Conservation (phyloP, 2,113 vertebrate genomes). For the Oophaga pumilio region DNA sequence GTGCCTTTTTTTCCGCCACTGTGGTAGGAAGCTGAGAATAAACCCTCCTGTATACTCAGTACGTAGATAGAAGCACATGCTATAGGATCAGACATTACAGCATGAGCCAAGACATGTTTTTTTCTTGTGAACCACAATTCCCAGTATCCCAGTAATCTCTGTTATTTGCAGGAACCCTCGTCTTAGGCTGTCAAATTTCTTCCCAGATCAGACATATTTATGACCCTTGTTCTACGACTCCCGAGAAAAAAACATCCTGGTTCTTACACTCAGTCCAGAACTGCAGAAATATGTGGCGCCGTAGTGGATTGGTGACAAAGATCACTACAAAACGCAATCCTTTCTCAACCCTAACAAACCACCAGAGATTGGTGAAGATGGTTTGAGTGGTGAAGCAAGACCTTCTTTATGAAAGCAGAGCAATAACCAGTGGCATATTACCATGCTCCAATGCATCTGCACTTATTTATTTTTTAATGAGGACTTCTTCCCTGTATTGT, state of each 20-base stretch:
- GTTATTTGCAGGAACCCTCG: neutral
- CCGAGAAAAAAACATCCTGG: neutral
- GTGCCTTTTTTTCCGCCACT: no score
- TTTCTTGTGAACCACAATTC: neutral
- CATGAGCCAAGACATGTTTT: neutral
- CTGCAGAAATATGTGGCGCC: neutral
- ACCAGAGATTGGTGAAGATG: conserved; percentile 30
- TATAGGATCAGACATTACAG: neutral
- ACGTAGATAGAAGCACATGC: neutral
- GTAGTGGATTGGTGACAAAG: conserved; percentile 1
- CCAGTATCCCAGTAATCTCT: neutral
- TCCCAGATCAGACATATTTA: neutral
- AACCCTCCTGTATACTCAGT: neutral
- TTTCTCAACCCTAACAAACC: conserved; percentile 3
- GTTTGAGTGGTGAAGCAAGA: conserved; percentile 40
- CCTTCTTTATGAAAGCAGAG: conserved; percentile 28
- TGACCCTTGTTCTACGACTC: neutral
- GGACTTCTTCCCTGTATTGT: conserved; percentile 36
- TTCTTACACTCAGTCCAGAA: neutral
- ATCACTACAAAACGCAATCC: conserved; percentile 14
- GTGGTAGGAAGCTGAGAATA: no score
- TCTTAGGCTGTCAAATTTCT: neutral
- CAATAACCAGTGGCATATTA: conserved; percentile 47
- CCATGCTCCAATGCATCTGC: conserved; percentile 39
- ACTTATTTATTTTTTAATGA: conserved; percentile 57